Percentiles rank a stretch among this genome's conserved stretches.
phyloP scores from a whole-genome alignment of 1,140 invertebrate species.

The Cylas formicarius region DNA sequence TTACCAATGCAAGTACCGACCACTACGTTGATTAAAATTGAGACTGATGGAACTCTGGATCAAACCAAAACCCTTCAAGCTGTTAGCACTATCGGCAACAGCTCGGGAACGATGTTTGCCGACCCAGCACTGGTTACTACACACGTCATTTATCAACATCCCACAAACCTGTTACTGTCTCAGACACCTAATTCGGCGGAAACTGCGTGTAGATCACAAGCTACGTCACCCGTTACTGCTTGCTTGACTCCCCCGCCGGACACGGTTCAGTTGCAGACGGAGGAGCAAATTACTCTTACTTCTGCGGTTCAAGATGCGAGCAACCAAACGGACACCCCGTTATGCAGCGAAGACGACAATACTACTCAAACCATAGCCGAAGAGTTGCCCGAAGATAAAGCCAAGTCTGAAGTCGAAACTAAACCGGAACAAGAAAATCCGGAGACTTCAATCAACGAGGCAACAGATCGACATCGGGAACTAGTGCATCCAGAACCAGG shows the following conservation, averaged over 20 bases:
- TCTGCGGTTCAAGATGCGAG: slow-evolving; percentile 65
- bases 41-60: slow-evolving; percentile 50
- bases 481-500: slow-evolving; percentile 3
- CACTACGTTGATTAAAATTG: slow-evolving; percentile 58
- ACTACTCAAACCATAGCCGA: slow-evolving; percentile 26
- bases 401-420: slow-evolving; percentile 7
- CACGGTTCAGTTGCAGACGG: slow-evolving; percentile 34
- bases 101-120: slow-evolving; percentile 44
- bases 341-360: slow-evolving; percentile 49
- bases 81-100: slow-evolving; percentile 45
- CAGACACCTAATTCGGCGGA: slow-evolving; percentile 38
- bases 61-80: slow-evolving; percentile 54
- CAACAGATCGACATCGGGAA: not conserved
- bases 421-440: slow-evolving; percentile 4
- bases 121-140: slow-evolving; percentile 41
- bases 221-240: slow-evolving; percentile 47
- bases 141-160: slow-evolving; percentile 50
- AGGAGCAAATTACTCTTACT: slow-evolving; percentile 17
- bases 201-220: slow-evolving; percentile 48
- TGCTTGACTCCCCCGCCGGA: slow-evolving; percentile 57
- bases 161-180: slow-evolving; percentile 40
- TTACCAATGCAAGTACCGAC: slow-evolving; percentile 53
- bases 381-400: slow-evolving; percentile 20
- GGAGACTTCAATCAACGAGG: slow-evolving; percentile 5
- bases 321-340: slow-evolving; percentile 66